phyloP scores from a whole-genome alignment of 2,888 invertebrate species.

The Hymenopus coronatus region DNA sequence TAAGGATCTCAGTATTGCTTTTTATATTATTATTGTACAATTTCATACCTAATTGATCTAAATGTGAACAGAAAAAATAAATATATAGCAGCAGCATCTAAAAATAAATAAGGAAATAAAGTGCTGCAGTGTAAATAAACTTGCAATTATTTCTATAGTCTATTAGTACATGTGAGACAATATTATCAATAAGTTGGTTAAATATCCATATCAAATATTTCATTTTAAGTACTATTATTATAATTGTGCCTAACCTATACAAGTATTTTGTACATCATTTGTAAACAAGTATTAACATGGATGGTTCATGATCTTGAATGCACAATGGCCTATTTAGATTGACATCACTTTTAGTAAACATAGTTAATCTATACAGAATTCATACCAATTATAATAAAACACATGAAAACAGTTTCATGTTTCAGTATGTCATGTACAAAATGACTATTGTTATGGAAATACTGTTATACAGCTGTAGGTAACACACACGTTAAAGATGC shows the following conservation, averaged over 20 bases:
- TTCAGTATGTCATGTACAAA: background rate
- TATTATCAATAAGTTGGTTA: background rate
- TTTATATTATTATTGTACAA: background rate
- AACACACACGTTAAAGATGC: background rate
- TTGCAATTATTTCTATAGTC: background rate
- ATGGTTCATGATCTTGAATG: background rate
- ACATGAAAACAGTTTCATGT: background rate
- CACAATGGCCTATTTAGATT: background rate
- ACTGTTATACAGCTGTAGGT: background rate
- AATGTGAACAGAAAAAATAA: background rate
- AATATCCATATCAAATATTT: background rate
- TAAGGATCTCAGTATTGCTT: background rate
- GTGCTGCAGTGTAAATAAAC: background rate
- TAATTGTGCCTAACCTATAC: too few relatives aligned
- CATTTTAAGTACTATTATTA: background rate
- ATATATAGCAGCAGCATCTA: background rate
- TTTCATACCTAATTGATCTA: background rate
- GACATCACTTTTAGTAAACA: background rate
- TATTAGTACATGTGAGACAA: background rate
- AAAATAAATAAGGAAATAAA: background rate
- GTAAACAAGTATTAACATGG: background rate
- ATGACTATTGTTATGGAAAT: background rate
- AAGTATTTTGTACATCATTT: background rate
- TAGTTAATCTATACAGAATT: background rate
- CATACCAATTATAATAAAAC: background rate